These are phyloP conservation scores for Metridium senile DNA, from an alignment of 92 coral and sea anemone genomes.

Conservation along the genomic window DNA sequence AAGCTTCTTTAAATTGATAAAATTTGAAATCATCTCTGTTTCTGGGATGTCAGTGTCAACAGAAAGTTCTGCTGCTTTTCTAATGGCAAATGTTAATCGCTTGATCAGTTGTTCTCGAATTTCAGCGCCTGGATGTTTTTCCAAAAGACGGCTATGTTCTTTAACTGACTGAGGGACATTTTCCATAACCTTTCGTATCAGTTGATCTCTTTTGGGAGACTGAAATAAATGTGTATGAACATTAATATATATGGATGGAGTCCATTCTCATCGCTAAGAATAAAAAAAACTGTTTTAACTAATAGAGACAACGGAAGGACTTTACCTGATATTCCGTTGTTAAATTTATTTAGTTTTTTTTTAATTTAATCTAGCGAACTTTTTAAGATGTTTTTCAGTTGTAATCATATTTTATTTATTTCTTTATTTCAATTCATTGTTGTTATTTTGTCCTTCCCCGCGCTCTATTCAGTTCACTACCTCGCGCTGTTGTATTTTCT, in stretches of 20 bases:
- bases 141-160: constrained; percentile 1
- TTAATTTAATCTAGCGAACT: no score
- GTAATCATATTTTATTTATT: no score
- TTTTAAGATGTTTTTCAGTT: no score
- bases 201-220: constrained; percentile 28
- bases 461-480: no score
- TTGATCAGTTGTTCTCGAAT: neutral
- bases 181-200: neutral
- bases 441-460: no score
- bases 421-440: no score
- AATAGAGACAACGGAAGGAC: neutral
- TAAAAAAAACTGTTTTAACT: neutral
- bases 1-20: constrained; percentile 23
- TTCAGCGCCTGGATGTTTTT: constrained; percentile 1
- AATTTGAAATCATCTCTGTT: constrained; percentile 13
- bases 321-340: no score
- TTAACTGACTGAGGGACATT: neutral
- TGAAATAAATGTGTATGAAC: neutral
- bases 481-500: no score
- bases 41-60: constrained; percentile 32
- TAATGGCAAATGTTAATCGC: constrained; percentile 31
- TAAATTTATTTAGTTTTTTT: no score
- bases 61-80: constrained; percentile 22
- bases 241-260: neutral
- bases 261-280: no score